phyloP scores from a whole-genome alignment of 2,888 invertebrate genomes.

The Diloba caeruleocephala region DNA sequence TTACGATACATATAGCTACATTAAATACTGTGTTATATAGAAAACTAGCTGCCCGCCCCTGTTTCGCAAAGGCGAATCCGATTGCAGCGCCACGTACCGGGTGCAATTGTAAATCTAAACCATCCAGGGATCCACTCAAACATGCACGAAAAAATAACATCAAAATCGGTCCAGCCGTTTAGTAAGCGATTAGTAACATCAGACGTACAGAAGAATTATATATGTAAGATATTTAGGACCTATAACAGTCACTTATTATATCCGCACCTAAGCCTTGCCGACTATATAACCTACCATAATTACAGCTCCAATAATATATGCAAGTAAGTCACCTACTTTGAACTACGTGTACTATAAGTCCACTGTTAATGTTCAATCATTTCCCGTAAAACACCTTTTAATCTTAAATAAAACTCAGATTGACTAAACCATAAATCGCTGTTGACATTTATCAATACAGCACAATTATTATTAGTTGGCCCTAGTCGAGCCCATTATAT shows the following conservation, averaged over 20 bases:
- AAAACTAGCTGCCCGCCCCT: too few relatives aligned
- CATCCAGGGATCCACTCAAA: too few relatives aligned
- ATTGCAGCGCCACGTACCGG: too few relatives aligned
- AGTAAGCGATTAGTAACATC: too few relatives aligned
- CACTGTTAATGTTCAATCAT: slow-evolving; percentile 15
- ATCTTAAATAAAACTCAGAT: slow-evolving; percentile 13
- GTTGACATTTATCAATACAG: slow-evolving; percentile 72
- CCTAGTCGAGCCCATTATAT: slow-evolving; percentile 59
- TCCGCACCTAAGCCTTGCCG: slow-evolving; percentile 28
- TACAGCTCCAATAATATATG: slow-evolving; percentile 53
- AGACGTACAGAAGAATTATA: too few relatives aligned
- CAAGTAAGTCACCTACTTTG: slow-evolving; percentile 57
- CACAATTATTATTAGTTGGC: slow-evolving; percentile 63
- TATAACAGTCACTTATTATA: slow-evolving; percentile 23
- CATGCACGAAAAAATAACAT: too few relatives aligned
- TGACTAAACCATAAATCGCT: slow-evolving; percentile 47
- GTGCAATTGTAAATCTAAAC: too few relatives aligned
- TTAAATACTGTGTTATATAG: too few relatives aligned
- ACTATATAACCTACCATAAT: slow-evolving; percentile 56
- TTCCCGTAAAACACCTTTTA: slow-evolving; percentile 25
- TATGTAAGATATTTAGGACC: slow-evolving; percentile 11
- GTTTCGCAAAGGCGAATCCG: too few relatives aligned
- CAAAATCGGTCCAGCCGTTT: too few relatives aligned
- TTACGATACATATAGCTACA: too few relatives aligned
- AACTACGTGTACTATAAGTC: slow-evolving; percentile 24